These are phyloP conservation scores for Tenebrio molitor DNA, from an alignment of 1,140 invertebrate genomes.

Conservation along the genomic window DNA sequence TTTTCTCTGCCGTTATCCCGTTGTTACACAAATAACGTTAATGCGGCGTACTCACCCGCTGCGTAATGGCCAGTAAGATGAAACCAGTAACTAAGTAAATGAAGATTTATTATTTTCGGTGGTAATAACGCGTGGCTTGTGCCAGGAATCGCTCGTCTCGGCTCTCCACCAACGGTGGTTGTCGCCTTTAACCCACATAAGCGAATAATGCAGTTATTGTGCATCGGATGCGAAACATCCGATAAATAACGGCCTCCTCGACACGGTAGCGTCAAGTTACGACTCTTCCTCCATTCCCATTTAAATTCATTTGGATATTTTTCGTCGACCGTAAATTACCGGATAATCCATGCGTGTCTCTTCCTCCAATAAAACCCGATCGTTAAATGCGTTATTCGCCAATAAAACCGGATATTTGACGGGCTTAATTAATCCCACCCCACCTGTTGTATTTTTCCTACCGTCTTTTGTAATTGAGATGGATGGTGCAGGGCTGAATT, in stretches of 20 bases:
- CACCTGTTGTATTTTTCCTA: constrained; percentile 17
- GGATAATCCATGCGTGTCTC: constrained; percentile 19
- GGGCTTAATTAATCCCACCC: too few relatives aligned
- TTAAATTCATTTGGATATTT: constrained; percentile 16
- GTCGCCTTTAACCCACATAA: neutral
- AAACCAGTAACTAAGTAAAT: constrained; percentile 34
- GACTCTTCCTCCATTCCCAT: neutral
- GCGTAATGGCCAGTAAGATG: constrained; percentile 24
- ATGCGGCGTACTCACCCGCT: constrained; percentile 8
- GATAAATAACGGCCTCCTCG: neutral
- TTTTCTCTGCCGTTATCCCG: constrained; percentile 3
- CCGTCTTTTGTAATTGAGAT: constrained; percentile 18
- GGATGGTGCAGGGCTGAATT: constrained; percentile 23
- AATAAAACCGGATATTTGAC: too few relatives aligned
- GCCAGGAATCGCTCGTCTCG: too few relatives aligned
- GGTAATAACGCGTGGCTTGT: neutral
- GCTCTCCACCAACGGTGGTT: neutral
- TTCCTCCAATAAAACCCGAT: constrained; percentile 2
- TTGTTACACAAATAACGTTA: constrained; percentile 18
- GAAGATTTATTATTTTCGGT: constrained; percentile 28
- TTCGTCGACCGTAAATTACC: constrained; percentile 12
- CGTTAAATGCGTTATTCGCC: too few relatives aligned
- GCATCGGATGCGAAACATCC: neutral
- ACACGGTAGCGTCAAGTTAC: neutral
- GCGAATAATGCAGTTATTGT: constrained; percentile 11